Percentiles rank a stretch among this genome's conserved stretches.
Evolutionary conservation across 2,888 invertebrate genomes (phyloP).

Genomic region (Athalia cordata): DNA sequence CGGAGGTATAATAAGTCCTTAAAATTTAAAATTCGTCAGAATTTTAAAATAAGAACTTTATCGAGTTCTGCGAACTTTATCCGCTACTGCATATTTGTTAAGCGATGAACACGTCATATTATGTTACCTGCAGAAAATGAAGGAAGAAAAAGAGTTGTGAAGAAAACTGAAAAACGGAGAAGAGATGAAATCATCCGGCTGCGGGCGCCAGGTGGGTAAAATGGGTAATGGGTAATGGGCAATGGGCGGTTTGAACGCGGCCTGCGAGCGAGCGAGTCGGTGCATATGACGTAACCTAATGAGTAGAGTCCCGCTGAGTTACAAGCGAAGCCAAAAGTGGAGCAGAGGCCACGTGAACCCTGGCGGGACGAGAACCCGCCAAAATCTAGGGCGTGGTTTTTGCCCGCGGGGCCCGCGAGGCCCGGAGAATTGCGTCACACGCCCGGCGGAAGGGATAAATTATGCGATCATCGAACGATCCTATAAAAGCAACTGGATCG

Average conservation of each 20-base stretch:
- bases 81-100: no score
- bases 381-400: slow-evolving; percentile 43
- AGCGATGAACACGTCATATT: no score
- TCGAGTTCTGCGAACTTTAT: no score
- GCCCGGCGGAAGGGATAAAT: neutral
- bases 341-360: slow-evolving; percentile 38
- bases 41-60: no score
- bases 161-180: neutral
- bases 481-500: slow-evolving; percentile 5
- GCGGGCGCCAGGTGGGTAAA: slow-evolving; percentile 19
- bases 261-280: neutral
- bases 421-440: neutral
- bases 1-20: no score
- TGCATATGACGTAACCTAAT: slow-evolving; percentile 38
- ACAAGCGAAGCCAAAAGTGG: slow-evolving; percentile 34
- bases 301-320: slow-evolving; percentile 31
- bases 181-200: slow-evolving; percentile 22
- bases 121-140: neutral
- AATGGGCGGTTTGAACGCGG: neutral
- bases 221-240: slow-evolving; percentile 8
- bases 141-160: neutral
- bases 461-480: neutral
- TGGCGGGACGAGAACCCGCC: slow-evolving; percentile 36
- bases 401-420: slow-evolving; percentile 21
- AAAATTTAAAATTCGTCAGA: no score